Evolutionary conservation across 1,140 invertebrate genomes (phyloP).

Genomic region (Orius insidiosus): DNA sequence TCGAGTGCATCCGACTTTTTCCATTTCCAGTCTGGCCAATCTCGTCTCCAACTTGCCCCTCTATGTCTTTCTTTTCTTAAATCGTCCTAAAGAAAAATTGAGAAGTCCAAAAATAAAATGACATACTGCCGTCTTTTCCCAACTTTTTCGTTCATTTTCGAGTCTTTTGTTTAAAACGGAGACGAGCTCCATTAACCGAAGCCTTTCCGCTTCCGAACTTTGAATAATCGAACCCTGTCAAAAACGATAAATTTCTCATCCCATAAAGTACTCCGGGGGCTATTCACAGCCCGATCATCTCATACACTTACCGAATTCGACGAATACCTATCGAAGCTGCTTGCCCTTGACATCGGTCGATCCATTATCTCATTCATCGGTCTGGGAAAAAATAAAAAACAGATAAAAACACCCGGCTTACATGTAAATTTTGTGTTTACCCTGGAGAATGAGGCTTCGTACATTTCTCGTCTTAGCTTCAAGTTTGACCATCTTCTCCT

Average conservation of each 20-base stretch:
- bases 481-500: slow-evolving; percentile 9
- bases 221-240: slow-evolving; percentile 12
- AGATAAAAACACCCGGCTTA: too few species aligned
- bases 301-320: too few species aligned
- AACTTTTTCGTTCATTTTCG: slow-evolving; percentile 29
- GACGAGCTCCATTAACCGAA: slow-evolving; percentile 32
- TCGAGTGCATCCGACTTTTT: slow-evolving; percentile 17
- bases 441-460: slow-evolving; percentile 6
- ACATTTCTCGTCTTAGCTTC: slow-evolving; percentile 6
- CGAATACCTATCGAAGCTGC: slow-evolving; percentile 3
- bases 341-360: slow-evolving; percentile 23
- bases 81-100: slow-evolving; percentile 20
- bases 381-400: too few species aligned
- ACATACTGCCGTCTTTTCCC: slow-evolving; percentile 11
- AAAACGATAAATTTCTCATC: neutral
- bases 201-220: slow-evolving; percentile 33
- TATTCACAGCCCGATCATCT: too few species aligned
- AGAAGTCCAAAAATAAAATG: neutral
- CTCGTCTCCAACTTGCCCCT: slow-evolving; percentile 25
- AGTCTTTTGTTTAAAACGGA: slow-evolving; percentile 30
- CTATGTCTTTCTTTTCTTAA: slow-evolving; percentile 24
- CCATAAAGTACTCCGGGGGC: too few species aligned
- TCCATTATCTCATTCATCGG: too few species aligned
- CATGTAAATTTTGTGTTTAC: too few species aligned
- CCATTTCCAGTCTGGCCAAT: slow-evolving; percentile 24